Evolutionary conservation across 2,888 invertebrate genomes (phyloP).

Genomic region (Andrena camellia): DNA sequence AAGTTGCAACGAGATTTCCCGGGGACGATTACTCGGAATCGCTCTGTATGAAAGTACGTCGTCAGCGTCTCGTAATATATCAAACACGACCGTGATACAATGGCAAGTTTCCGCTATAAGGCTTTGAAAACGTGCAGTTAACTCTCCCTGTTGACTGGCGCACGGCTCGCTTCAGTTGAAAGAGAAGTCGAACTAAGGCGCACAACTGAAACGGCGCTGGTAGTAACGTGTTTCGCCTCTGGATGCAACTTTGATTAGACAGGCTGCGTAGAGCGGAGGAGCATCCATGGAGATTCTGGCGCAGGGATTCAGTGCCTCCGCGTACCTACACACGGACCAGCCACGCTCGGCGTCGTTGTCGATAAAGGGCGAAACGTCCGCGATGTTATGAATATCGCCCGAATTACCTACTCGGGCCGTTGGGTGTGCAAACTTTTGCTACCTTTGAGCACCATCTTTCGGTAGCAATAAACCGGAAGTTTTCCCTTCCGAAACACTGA

Average conservation of each 20-base stretch:
- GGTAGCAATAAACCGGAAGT: background rate
- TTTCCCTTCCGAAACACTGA: background rate
- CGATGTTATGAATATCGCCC: background rate
- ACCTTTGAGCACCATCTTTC: background rate
- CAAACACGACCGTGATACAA: background rate
- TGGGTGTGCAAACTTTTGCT: background rate
- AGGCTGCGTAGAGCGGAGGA: background rate
- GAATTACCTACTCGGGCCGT: background rate
- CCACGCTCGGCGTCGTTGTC: background rate
- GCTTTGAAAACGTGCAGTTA: conserved; percentile 45
- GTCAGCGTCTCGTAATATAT: conserved; percentile 1
- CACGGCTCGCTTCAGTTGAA: background rate
- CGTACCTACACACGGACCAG: background rate
- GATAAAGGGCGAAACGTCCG: background rate
- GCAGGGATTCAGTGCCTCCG: background rate
- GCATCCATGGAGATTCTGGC: conserved; percentile 33
- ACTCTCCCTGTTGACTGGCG: conserved; percentile 17
- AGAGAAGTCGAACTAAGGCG: conserved; percentile 3
- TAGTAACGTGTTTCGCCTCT: background rate
- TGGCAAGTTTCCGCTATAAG: conserved; percentile 12
- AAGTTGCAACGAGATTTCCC: no score
- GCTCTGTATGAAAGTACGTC: background rate
- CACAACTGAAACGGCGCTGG: background rate
- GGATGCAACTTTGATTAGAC: conserved; percentile 46
- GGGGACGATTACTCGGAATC: no score